A percentile compares a stretch with the other conserved stretches of the same genome.
Conservation (phyloP, 2,113 vertebrate genomes). For the Pachyramphus minor region DNA sequence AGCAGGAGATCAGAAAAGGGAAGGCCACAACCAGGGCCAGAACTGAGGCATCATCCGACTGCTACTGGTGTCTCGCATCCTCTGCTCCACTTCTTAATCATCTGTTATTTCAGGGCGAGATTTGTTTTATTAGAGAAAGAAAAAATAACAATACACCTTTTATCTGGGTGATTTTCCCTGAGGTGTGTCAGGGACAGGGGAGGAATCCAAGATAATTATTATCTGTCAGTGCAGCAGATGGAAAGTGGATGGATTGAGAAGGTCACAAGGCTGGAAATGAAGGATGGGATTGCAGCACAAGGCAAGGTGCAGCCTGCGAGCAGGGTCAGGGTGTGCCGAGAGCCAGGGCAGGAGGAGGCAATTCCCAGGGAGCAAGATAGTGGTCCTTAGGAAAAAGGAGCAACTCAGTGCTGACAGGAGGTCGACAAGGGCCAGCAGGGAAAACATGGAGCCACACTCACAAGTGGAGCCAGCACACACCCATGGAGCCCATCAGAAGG, state of each 20-base stretch:
- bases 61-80: background rate
- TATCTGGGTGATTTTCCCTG: background rate
- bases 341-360: background rate
- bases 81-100: background rate
- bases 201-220: conserved; percentile 27
- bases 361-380: background rate
- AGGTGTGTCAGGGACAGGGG: background rate
- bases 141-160: background rate
- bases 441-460: accelerated
- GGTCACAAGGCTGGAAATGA: background rate
- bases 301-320: background rate
- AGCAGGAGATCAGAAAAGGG: background rate
- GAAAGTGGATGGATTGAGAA: background rate
- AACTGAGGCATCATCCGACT: background rate
- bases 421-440: accelerated
- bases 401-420: background rate
- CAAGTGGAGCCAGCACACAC: background rate
- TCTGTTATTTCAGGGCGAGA: background rate
- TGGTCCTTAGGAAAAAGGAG: background rate
- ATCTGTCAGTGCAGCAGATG: background rate
- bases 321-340: accelerated
- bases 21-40: background rate
- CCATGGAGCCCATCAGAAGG: background rate
- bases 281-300: background rate
- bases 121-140: background rate